A percentile compares a stretch with the other conserved stretches of the same genome.
phyloP scores from a whole-genome alignment of 2,113 vertebrate genomes.

The Ctenomys sociabilis region DNA sequence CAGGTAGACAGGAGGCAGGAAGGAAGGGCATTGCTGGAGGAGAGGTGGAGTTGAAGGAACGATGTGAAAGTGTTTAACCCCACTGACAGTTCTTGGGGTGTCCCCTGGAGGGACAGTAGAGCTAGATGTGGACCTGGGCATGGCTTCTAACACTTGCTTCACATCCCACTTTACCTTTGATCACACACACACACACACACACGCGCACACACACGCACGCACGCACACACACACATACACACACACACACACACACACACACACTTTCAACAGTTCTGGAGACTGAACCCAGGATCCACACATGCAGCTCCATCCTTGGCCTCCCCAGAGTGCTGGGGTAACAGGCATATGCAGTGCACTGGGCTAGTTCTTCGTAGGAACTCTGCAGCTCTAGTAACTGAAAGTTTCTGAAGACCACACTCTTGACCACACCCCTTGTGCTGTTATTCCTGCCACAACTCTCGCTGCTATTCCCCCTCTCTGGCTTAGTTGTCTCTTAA shows the following conservation, averaged over 20 bases:
- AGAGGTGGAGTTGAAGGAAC: too few relatives aligned
- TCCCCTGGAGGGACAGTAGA: fast-evolving
- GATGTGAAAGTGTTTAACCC: not conserved
- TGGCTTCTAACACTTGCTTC: not conserved
- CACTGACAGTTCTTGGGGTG: not conserved
- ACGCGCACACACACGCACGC: too few relatives aligned
- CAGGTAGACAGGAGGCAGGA: too few relatives aligned
- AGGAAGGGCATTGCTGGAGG: not conserved
- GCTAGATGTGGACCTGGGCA: fast-evolving
- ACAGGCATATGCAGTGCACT: not conserved
- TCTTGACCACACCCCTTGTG: not conserved
- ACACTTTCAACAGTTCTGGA: too few relatives aligned
- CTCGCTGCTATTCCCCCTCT: not conserved
- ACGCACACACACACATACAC: too few relatives aligned
- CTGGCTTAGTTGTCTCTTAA: not conserved
- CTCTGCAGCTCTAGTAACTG: not conserved
- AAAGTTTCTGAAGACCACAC: not conserved
- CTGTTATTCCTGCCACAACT: not conserved
- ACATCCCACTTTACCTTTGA: not conserved
- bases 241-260: too few relatives aligned
- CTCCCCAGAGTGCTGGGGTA: not conserved
- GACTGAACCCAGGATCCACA: not conserved
- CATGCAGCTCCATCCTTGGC: not conserved
- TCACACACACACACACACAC: too few relatives aligned
- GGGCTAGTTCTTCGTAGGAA: not conserved